A percentile compares a stretch with the other conserved stretches of the same genome.
Conservation (phyloP, 2,888 invertebrate genomes). For the Erpobdella octoculata region DNA sequence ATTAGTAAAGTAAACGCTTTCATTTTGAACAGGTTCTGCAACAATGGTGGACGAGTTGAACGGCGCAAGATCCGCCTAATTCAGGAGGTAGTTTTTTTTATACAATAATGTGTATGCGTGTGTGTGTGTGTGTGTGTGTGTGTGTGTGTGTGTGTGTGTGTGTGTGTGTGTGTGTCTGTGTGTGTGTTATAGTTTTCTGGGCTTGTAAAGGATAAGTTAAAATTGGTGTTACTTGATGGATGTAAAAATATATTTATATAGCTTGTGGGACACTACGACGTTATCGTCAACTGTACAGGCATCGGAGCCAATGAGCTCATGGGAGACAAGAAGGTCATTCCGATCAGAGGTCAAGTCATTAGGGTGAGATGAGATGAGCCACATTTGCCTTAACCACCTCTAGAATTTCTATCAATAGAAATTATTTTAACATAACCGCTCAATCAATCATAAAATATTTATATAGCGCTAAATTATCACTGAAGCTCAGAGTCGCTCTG, state of each 20-base stretch:
- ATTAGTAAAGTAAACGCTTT: too few species aligned
- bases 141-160: too few species aligned
- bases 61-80: conserved; percentile 52
- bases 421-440: too few species aligned
- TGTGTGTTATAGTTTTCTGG: neutral
- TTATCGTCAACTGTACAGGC: conserved; percentile 55
- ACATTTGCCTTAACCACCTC: too few species aligned
- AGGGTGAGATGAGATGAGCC: conserved; percentile 31
- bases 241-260: conserved; percentile 32
- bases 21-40: conserved; percentile 56
- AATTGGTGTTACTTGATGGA: neutral
- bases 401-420: neutral
- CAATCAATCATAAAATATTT: too few species aligned
- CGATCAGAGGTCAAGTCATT: conserved; percentile 51
- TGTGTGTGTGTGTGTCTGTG: neutral
- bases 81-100: conserved; percentile 27
- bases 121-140: too few species aligned
- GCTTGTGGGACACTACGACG: conserved; percentile 50
- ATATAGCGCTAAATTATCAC: too few species aligned
- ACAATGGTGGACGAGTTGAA: conserved; percentile 62
- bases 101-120: too few species aligned
- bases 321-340: conserved; percentile 49
- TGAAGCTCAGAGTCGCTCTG: too few species aligned
- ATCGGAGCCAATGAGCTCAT: conserved; percentile 49
- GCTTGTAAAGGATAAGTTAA: neutral